phyloP scores from a whole-genome alignment of 2,113 vertebrate species.

The Neotragus moschatus region DNA sequence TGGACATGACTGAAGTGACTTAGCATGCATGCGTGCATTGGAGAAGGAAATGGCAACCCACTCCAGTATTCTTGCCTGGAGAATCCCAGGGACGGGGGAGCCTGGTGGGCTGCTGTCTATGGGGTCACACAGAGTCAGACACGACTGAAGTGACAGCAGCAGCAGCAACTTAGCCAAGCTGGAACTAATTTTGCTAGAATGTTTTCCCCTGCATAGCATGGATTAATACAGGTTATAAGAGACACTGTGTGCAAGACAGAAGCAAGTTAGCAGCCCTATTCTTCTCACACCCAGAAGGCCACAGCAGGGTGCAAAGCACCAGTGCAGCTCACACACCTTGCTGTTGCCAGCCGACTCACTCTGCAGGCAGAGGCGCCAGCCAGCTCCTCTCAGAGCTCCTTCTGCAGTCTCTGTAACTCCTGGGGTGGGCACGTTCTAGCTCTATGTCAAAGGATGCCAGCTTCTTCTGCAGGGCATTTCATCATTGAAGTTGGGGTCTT shows the following conservation, averaged over 20 bases:
- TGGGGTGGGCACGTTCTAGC: background rate
- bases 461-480: background rate
- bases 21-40: too few species aligned
- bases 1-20: too few species aligned
- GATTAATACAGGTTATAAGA: background rate
- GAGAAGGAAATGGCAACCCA: background rate
- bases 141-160: background rate
- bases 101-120: background rate
- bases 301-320: background rate
- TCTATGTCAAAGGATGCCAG: background rate
- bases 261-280: background rate
- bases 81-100: background rate
- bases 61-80: background rate
- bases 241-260: background rate
- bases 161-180: background rate
- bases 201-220: background rate
- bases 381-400: background rate
- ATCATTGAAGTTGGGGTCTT: background rate
- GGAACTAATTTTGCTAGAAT: background rate
- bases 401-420: background rate
- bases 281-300: background rate
- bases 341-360: background rate
- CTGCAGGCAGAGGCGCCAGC: background rate
- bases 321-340: background rate
- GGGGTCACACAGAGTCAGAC: fast-evolving